A percentile compares a stretch with the other conserved stretches of the same genome.
These are phyloP conservation scores for Cartodere bifasciata DNA, from an alignment of 2,888 invertebrate species.

Conservation along the genomic window DNA sequence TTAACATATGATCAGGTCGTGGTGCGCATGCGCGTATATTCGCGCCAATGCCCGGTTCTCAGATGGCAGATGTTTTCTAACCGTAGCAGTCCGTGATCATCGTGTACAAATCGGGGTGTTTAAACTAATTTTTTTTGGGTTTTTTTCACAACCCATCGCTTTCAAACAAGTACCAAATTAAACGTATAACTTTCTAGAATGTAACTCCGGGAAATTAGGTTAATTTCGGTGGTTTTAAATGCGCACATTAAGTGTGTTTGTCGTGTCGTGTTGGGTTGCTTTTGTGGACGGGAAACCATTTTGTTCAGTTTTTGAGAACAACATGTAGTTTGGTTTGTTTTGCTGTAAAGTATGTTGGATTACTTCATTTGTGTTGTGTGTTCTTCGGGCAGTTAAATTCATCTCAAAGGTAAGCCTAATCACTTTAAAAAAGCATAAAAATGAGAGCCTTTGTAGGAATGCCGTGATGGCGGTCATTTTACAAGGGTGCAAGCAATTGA, in stretches of 20 bases:
- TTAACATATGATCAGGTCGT: slow-evolving; percentile 17
- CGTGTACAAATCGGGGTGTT: slow-evolving; percentile 7
- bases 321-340: slow-evolving; percentile 16
- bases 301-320: slow-evolving; percentile 32
- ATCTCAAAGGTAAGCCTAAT: background rate
- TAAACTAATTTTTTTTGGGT: slow-evolving; percentile 19
- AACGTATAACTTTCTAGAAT: slow-evolving; percentile 7
- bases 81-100: slow-evolving; percentile 14
- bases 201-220: slow-evolving; percentile 16
- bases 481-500: too few species aligned
- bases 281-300: slow-evolving; percentile 35
- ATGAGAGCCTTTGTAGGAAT: slow-evolving; percentile 3
- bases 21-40: slow-evolving; percentile 30
- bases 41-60: slow-evolving; percentile 38
- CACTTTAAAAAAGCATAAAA: background rate
- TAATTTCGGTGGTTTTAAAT: slow-evolving; percentile 22
- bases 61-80: slow-evolving; percentile 40
- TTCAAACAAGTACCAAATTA: background rate
- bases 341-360: background rate
- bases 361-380: background rate
- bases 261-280: slow-evolving; percentile 25
- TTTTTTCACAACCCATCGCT: slow-evolving; percentile 4
- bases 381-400: background rate
- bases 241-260: slow-evolving; percentile 23
- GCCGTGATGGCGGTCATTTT: slow-evolving; percentile 7